Conservation (phyloP, 2,888 invertebrate species). For the Ophion ventricosus region DNA sequence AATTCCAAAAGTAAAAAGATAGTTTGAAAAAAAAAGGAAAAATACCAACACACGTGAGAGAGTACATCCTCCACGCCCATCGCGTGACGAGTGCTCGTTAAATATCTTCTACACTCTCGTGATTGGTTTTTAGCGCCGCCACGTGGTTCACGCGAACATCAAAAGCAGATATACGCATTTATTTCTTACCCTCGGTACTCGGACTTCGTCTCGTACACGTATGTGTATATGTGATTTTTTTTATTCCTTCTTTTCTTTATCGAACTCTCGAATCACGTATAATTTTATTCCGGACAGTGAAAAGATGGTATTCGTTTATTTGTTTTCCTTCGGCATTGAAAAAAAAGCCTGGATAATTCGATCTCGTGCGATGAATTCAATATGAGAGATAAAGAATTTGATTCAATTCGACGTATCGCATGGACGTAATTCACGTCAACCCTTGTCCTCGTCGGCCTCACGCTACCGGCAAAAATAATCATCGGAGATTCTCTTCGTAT, state of each 20-base stretch:
- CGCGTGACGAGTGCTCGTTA: constrained; percentile 80
- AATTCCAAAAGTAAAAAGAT: constrained; percentile 71
- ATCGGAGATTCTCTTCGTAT: constrained; percentile 24
- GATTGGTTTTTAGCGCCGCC: constrained; percentile 64
- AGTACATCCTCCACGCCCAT: constrained; percentile 77
- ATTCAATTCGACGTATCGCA: constrained; percentile 59
- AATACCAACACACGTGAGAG: constrained; percentile 20
- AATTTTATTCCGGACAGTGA: constrained; percentile 51
- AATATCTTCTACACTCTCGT: constrained; percentile 67
- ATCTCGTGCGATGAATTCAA: constrained; percentile 55
- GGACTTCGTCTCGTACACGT: constrained; percentile 32
- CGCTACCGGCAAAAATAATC: constrained; percentile 45
- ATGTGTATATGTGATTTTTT: background rate
- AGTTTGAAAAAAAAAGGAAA: constrained; percentile 36
- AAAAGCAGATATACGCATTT: constrained; percentile 49
- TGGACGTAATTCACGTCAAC: constrained; percentile 63
- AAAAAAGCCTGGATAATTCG: constrained; percentile 32
- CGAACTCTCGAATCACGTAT: constrained; percentile 21
- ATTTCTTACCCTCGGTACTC: constrained; percentile 40
- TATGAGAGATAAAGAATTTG: constrained; percentile 51
- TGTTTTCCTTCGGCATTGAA: background rate
- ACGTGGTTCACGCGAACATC: constrained; percentile 58
- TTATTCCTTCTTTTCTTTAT: constrained; percentile 1
- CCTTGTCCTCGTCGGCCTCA: constrained; percentile 40
- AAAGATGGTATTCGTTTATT: constrained; percentile 41